Conservation (phyloP, 2,888 invertebrate species). For the Parnassius apollo region DNA sequence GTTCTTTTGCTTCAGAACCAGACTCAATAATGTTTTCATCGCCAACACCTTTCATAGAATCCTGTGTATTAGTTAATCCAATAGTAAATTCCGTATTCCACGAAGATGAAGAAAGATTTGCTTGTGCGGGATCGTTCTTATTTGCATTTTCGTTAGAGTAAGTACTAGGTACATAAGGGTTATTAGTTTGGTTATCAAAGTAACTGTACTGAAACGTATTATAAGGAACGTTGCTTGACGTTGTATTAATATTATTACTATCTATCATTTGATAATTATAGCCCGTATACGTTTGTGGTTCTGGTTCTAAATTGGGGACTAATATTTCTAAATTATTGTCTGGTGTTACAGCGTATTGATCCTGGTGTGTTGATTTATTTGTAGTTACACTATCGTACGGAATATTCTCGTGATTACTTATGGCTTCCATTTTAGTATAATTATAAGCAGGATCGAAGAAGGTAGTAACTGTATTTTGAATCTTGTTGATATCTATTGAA, state of each 20-base stretch:
- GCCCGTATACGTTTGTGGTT: conserved; percentile 30
- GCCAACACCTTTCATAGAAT: not conserved
- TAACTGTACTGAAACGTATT: conserved; percentile 1
- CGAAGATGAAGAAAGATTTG: not conserved
- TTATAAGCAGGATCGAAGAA: conserved; percentile 74
- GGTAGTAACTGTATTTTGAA: conserved; percentile 70
- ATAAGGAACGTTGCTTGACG: not conserved
- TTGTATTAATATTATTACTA: not conserved
- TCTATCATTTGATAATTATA: conserved; percentile 23
- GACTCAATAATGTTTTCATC: not conserved
- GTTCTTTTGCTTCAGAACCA: not conserved
- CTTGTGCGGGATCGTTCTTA: not conserved
- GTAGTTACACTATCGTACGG: not conserved
- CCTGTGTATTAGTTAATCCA: conserved; percentile 1
- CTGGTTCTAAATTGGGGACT: conserved; percentile 42
- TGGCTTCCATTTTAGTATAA: conserved; percentile 43
- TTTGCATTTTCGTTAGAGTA: conserved; percentile 2
- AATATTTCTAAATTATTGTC: conserved; percentile 53
- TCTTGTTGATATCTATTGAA: conserved; percentile 70
- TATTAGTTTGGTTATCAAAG: conserved; percentile 5
- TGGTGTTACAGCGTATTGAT: conserved; percentile 15
- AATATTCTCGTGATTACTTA: conserved; percentile 34
- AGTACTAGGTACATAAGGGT: not conserved
- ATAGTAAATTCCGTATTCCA: conserved; percentile 1
- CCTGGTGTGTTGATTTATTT: conserved; percentile 31